phyloP scores from a whole-genome alignment of 2,797 vertebrate species.

The Falco columbarius region DNA sequence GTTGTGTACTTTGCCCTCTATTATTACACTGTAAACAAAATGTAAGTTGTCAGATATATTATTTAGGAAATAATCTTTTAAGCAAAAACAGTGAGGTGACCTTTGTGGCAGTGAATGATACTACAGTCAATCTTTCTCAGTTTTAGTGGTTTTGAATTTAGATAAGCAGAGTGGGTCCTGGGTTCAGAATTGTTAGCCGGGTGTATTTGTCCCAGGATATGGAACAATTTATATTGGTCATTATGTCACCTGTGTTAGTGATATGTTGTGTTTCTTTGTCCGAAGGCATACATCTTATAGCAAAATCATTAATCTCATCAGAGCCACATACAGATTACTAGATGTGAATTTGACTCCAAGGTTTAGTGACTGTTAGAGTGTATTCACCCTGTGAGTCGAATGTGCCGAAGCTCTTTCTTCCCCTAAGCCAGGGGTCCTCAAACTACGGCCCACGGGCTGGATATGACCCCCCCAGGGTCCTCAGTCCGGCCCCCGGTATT shows the following conservation, averaged over 20 bases:
- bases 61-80: neutral
- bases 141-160: neutral
- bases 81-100: neutral
- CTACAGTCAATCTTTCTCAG: neutral
- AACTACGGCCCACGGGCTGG: too few species aligned
- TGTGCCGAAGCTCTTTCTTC: neutral
- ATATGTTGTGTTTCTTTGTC: neutral
- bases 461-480: too few species aligned
- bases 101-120: neutral
- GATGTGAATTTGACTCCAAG: neutral
- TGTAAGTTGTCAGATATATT: neutral
- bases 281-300: neutral
- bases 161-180: neutral
- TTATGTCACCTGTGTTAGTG: neutral
- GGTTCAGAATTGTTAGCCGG: neutral
- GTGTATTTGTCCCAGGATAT: neutral
- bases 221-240: neutral
- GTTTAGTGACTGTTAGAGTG: neutral
- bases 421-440: neutral
- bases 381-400: neutral
- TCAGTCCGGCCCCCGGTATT: too few species aligned
- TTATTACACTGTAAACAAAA: neutral
- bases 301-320: neutral
- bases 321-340: neutral
- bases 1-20: neutral